phyloP scores from a whole-genome alignment of 2,888 invertebrate genomes.

The Plebejus melissa region DNA sequence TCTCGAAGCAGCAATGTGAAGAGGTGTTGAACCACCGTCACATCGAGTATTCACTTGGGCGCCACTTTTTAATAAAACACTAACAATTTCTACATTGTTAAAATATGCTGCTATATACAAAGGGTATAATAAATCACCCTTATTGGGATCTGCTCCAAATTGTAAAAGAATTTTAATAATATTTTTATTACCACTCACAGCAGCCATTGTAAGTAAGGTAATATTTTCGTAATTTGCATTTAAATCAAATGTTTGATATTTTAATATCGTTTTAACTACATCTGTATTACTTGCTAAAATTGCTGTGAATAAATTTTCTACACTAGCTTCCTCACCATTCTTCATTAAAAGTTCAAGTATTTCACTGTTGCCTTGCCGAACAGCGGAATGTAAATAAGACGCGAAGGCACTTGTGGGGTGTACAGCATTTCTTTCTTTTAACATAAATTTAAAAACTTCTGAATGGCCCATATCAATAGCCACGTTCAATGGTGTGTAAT shows the following conservation, averaged over 20 bases:
- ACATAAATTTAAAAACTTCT: conserved; percentile 15
- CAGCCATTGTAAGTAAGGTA: background rate
- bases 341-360: conserved; percentile 9
- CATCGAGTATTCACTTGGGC: background rate
- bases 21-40: background rate
- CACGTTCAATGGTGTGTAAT: conserved; percentile 7
- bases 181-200: background rate
- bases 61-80: conserved; percentile 12
- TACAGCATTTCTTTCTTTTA: background rate
- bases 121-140: background rate
- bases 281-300: background rate
- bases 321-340: background rate
- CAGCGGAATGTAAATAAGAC: background rate
- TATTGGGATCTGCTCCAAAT: background rate
- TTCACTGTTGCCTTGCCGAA: conserved; percentile 13
- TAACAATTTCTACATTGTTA: background rate
- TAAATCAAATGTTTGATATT: background rate
- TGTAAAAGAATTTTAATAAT: conserved; percentile 5
- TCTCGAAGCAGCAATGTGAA: background rate
- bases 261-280: background rate
- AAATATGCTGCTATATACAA: conserved; percentile 21
- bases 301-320: background rate
- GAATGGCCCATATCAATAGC: background rate
- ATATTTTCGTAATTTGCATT: background rate
- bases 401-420: background rate